These are phyloP conservation scores for Malacoraja senta DNA, from an alignment of 2,797 vertebrate genomes.

Conservation along the genomic window DNA sequence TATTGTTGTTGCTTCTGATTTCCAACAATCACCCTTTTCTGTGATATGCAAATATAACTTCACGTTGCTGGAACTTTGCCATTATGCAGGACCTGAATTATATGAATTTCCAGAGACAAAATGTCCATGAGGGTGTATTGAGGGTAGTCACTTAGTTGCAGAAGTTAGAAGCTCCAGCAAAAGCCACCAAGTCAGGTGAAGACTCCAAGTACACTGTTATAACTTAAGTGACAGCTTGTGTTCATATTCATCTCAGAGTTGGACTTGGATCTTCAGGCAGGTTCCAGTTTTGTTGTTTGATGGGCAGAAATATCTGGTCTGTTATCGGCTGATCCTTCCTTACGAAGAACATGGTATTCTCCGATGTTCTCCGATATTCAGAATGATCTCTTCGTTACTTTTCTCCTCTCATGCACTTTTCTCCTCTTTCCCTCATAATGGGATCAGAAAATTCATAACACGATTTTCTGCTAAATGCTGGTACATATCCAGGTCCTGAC, in stretches of 20 bases:
- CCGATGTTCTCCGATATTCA: background rate
- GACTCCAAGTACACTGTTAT: background rate
- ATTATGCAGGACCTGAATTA: too few species aligned
- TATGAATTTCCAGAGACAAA: too few species aligned
- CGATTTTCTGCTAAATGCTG: background rate
- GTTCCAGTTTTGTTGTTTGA: background rate
- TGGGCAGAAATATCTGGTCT: background rate
- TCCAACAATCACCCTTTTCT: too few species aligned
- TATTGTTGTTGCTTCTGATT: too few species aligned
- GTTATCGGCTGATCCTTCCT: background rate
- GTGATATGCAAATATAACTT: too few species aligned
- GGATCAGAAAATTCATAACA: background rate
- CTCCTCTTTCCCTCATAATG: background rate
- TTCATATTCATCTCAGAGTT: background rate
- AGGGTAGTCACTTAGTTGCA: background rate
- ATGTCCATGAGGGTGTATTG: background rate
- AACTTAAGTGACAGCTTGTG: background rate
- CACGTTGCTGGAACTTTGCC: background rate
- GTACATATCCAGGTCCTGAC: background rate
- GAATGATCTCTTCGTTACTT: background rate
- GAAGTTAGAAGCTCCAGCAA: background rate
- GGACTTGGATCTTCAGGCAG: background rate
- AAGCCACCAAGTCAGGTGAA: background rate
- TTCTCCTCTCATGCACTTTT: background rate
- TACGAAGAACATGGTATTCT: background rate